Evolutionary conservation across 2,113 vertebrate species (phyloP), one percentile per base, ranked within the genome.

Genomic region (Alectura lathami): DNA sequence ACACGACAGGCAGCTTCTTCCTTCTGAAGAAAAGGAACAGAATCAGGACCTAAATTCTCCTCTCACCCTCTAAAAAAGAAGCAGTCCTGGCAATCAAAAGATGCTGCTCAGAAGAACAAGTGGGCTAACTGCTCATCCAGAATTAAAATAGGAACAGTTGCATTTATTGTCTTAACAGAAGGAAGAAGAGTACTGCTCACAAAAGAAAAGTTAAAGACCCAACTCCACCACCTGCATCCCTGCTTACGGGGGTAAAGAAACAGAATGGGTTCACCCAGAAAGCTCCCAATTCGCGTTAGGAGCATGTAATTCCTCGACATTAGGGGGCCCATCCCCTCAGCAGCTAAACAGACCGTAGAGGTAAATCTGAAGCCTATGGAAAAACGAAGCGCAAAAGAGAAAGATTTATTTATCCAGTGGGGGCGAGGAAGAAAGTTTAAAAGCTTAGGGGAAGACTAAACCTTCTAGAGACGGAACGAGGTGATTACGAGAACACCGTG

Each of bases 341-440:
- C 0, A 0, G n/a, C 32, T 32, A 84, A 48, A 89, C 2, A 24
- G 40, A 51, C 30, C 54, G 50, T 5, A 36, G 0, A 73, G 18
- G 68, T 13, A 74, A 66, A 75, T 16, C 29, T 9, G 4, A 77
- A 38, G 16, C 54, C 20, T 38, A 70, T 9, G 5, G 6, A 76
- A 69, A 56, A 36, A 53, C 32, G 15, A 29, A 6, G 11, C 15
- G 17, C 27, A 85, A 60, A 29, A 64, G 4, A 36, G 3, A 14
- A 1, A 47, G 21, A 3, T 27, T 13, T 17, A 3, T 14, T 66
- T 27, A 51, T 79, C 12, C 40, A 67, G 0, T 3, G 24, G 7
- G 27, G 51, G 27, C 3, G 54, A n/a, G 21, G 32, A 13, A 57
- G 11, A 21, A 57, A 57, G 54, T 57, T 57, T 13, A 42, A 4